Evolutionary conservation across 2,888 invertebrate species (phyloP).

Genomic region (Physocephala rufipes): DNA sequence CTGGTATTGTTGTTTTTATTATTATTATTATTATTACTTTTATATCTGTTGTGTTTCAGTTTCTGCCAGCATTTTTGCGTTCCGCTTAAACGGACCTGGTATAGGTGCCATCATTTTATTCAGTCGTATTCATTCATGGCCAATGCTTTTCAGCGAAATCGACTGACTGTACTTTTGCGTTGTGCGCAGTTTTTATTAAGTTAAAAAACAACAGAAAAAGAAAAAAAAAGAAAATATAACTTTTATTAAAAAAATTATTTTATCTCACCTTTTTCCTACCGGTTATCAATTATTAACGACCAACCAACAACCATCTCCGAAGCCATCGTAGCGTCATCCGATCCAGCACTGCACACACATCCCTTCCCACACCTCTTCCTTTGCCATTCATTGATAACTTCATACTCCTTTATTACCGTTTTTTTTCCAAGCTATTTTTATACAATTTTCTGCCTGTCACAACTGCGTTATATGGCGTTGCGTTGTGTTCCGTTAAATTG

Average conservation of each 20-base stretch:
- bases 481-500: too few relatives aligned
- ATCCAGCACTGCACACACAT: background rate
- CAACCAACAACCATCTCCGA: background rate
- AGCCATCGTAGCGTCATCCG: background rate
- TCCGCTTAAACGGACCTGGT: too few relatives aligned
- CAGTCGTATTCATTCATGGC: background rate
- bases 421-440: conserved; percentile 28
- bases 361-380: conserved; percentile 4
- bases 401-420: conserved; percentile 37
- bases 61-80: background rate
- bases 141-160: conserved; percentile 43
- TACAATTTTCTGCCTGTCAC: background rate
- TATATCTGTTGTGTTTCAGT: conserved; percentile 13
- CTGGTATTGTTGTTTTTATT: conserved; percentile 2
- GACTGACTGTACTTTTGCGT: conserved; percentile 57
- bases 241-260: background rate
- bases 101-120: too few relatives aligned
- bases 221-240: conserved; percentile 5
- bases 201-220: conserved; percentile 1
- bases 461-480: too few relatives aligned
- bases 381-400: conserved; percentile 10
- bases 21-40: too few relatives aligned
- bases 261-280: too few relatives aligned
- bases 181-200: conserved; percentile 35
- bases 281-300: background rate